Evolutionary conservation across 2,888 invertebrate species (phyloP), one percentile per base, ranked within the genome.

Genomic region (Zaprionus obscuricornis): DNA sequence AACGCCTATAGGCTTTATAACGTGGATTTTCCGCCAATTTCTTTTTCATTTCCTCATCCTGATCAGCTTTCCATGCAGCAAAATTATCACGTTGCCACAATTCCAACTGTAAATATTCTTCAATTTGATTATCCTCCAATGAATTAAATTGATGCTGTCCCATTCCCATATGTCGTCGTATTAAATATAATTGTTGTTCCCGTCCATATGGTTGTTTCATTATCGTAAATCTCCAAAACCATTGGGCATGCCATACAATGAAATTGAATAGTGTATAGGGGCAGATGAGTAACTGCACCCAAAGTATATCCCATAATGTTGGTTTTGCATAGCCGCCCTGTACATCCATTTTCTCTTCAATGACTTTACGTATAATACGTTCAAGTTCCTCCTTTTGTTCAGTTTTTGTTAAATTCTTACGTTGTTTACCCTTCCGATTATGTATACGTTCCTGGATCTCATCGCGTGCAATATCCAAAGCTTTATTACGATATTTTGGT

Each of bases 321-420:
- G 97, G 97, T 87, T 96, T 96, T 0, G 96, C 95, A 90, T 97
- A 97, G 0, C 96, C 96, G 11, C 98, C 98, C 87, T 96, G 94
- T 37, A 98, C 97, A 86, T 97, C 97, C 95, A 98, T 96, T 87
- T 97, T 97, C 72, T 97, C 95, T 89, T 95, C 96, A 55, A 98
- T 95, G 1, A 98, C 94, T 87, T 93, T 92, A 64, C 94, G 92
- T 49, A 98, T 94, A 27, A 96, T 92, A 56, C 92, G 92, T 86
- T 98, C 97, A 66, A 95, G 93, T 88, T 96, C 96, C 72, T 94
- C 94, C 88, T 94, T 95, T 69, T 92, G 92, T 83, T 94, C 94
- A 2, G 91, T 87, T 86, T 93, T 93, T 24, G 90, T 91, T 27
- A 91, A 3, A n/a, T 13, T 54, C 40, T 54, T 75, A 84, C 92